Conservation (phyloP, 2,888 invertebrate genomes). For the Drosophila anomelani region DNA sequence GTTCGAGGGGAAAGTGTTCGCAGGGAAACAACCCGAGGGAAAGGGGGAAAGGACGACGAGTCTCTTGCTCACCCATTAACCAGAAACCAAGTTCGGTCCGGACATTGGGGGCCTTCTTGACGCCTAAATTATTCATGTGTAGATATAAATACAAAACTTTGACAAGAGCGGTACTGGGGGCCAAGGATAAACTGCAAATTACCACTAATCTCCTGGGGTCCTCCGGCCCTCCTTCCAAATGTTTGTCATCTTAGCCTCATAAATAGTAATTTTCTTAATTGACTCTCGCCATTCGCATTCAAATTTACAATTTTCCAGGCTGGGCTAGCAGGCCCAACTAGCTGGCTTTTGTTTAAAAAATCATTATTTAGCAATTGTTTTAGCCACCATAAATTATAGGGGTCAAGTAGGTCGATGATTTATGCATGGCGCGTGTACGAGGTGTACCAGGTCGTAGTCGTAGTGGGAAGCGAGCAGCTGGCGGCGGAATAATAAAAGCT, state of each 20-base stretch:
- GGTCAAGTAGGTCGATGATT: slow-evolving; percentile 61
- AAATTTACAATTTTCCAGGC: slow-evolving; percentile 45
- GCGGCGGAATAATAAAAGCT: slow-evolving; percentile 54
- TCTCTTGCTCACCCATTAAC: slow-evolving; percentile 48
- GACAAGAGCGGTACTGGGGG: slow-evolving; percentile 33
- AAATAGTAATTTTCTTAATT: slow-evolving; percentile 77
- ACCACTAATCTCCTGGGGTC: slow-evolving; percentile 62
- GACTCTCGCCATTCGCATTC: slow-evolving; percentile 60
- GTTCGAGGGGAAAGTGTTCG: slow-evolving; percentile 4
- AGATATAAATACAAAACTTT: slow-evolving; percentile 72
- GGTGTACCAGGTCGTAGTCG: slow-evolving; percentile 1
- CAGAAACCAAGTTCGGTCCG: slow-evolving; percentile 35
- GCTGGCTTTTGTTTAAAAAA: no score
- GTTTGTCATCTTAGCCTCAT: slow-evolving; percentile 58
- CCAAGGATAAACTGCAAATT: slow-evolving; percentile 58
- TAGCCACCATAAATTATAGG: slow-evolving; percentile 16
- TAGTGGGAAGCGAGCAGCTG: slow-evolving; percentile 29
- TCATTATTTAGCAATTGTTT: no score
- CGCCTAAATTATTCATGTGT: slow-evolving; percentile 75
- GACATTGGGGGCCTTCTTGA: slow-evolving; percentile 45
- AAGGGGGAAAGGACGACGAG: neutral
- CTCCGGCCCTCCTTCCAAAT: slow-evolving; percentile 6
- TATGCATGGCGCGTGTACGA: slow-evolving; percentile 46
- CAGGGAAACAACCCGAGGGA: neutral
- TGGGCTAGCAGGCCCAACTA: slow-evolving; percentile 1